Conservation (phyloP, 1,140 invertebrate genomes). For the Brachionus koreanus region DNA sequence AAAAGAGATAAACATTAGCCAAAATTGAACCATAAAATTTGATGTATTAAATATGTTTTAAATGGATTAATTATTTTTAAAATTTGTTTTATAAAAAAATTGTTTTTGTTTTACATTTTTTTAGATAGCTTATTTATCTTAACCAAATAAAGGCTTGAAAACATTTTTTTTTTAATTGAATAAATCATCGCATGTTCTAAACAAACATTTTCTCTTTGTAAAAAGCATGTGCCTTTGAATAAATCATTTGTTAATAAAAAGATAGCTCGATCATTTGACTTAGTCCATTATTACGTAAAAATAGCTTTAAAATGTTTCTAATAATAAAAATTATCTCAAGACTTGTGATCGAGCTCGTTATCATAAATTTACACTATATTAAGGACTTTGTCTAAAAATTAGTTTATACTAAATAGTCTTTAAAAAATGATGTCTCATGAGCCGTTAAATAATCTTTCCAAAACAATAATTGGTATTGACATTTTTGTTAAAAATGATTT, state of each 20-base stretch:
- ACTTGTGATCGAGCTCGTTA: background rate
- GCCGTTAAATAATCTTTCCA: background rate
- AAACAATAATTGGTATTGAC: background rate
- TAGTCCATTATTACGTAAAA: background rate
- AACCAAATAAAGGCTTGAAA: background rate
- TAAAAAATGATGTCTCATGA: slow-evolving; percentile 9
- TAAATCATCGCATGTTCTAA: background rate
- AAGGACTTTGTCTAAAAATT: background rate
- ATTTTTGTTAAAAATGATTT: slow-evolving; percentile 25
- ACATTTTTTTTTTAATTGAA: background rate
- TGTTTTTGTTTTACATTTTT: slow-evolving; percentile 36
- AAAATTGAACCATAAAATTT: background rate
- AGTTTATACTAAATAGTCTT: background rate
- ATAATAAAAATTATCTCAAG: background rate
- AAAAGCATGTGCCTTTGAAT: slow-evolving; percentile 1
- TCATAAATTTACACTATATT: background rate
- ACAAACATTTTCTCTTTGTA: background rate
- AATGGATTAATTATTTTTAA: background rate
- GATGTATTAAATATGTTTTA: slow-evolving; percentile 22
- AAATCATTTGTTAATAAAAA: background rate
- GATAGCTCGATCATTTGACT: background rate
- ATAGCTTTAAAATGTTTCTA: background rate
- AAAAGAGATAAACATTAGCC: background rate
- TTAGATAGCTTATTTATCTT: slow-evolving; percentile 23
- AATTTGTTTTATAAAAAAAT: slow-evolving; percentile 30